These are phyloP conservation scores for Thumatha senex DNA, from an alignment of 2,888 invertebrate species.

Conservation along the genomic window DNA sequence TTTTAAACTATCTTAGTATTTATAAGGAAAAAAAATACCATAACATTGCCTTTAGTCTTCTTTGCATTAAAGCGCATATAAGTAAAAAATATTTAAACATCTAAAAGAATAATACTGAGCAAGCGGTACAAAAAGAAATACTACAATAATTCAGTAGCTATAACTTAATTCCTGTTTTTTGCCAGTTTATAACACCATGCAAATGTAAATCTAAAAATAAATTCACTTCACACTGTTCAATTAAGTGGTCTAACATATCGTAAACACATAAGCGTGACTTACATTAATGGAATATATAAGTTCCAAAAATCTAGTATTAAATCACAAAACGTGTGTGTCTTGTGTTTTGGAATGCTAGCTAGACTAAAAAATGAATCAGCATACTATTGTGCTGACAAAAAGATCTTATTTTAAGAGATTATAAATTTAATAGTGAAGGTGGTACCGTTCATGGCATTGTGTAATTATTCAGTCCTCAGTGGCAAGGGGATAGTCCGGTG, in stretches of 20 bases:
- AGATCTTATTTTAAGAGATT: slow-evolving; percentile 32
- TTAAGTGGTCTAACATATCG: slow-evolving; percentile 10
- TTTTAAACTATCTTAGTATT: neutral
- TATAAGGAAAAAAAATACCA: neutral
- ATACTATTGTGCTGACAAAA: slow-evolving; percentile 19
- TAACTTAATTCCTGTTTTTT: slow-evolving; percentile 2
- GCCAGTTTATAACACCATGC: neutral
- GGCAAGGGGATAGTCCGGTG: slow-evolving; percentile 77
- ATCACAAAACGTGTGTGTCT: slow-evolving; percentile 34
- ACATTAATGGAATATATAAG: slow-evolving; percentile 27
- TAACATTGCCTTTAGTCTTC: slow-evolving; percentile 14
- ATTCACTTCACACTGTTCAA: slow-evolving; percentile 10
- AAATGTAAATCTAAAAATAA: slow-evolving; percentile 15
- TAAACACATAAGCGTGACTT: slow-evolving; percentile 28
- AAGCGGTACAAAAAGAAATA: slow-evolving; percentile 14
- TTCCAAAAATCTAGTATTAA: slow-evolving; percentile 24
- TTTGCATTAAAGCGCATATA: slow-evolving; percentile 11
- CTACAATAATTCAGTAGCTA: slow-evolving; percentile 9
- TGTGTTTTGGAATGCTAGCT: slow-evolving; percentile 36
- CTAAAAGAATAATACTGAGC: too few species aligned
- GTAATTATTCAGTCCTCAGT: slow-evolving; percentile 48
- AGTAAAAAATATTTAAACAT: slow-evolving; percentile 19
- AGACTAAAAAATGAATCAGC: slow-evolving; percentile 28
- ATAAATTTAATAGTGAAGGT: slow-evolving; percentile 25
- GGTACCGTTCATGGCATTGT: slow-evolving; percentile 26